Conservation (phyloP, 2,113 vertebrate species). For the Heteronetta atricapilla region DNA sequence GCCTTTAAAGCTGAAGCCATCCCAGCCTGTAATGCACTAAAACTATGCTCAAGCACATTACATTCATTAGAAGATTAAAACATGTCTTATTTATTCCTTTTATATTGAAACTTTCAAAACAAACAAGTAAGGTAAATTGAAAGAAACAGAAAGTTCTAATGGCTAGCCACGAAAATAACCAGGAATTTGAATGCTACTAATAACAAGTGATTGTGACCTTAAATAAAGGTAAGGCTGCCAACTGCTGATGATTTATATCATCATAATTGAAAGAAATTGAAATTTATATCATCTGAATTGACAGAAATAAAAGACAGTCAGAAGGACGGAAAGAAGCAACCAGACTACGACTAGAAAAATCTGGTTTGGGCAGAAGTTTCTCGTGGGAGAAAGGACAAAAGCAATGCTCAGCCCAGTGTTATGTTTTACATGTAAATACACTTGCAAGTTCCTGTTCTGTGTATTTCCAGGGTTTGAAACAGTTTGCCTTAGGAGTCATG, state of each 20-base stretch:
- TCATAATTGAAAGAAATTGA: too few relatives aligned
- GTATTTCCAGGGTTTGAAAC: too few relatives aligned
- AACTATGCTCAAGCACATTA: neutral
- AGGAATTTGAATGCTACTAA: neutral
- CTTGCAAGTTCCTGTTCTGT: rapidly evolving
- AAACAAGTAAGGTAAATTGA: neutral
- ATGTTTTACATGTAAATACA: neutral
- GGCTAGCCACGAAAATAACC: neutral
- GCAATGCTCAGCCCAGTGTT: neutral
- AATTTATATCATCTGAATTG: too few relatives aligned
- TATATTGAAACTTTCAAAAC: neutral
- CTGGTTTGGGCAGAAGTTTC: neutral
- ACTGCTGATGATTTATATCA: neutral
- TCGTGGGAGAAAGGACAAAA: neutral
- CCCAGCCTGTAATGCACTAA: neutral
- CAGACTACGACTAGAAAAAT: neutral
- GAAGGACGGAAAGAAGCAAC: neutral
- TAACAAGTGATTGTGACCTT: neutral
- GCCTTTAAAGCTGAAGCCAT: neutral
- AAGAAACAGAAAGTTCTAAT: neutral
- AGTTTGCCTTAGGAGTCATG: neutral
- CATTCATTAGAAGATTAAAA: neutral
- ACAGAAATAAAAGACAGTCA: neutral
- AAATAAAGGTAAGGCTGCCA: neutral
- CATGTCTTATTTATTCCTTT: neutral